These are phyloP conservation scores for Agrotis puta DNA, from an alignment of 2,888 invertebrate genomes.

Conservation along the genomic window DNA sequence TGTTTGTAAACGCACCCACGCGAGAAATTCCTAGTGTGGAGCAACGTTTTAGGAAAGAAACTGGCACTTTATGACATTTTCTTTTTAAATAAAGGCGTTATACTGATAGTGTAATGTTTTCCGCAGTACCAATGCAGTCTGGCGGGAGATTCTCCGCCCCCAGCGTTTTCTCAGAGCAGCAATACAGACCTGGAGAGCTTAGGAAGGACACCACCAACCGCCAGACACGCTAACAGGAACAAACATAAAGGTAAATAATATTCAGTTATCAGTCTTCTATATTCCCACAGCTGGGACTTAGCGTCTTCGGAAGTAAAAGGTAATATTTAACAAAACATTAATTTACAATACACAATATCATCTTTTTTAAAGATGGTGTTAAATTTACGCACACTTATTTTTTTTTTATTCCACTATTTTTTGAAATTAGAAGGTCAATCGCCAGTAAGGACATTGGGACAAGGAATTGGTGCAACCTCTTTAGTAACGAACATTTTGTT, in stretches of 20 bases:
- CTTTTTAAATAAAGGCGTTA: background rate
- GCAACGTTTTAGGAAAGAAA: too few species aligned
- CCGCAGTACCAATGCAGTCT: constrained; percentile 73
- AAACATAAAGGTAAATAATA: constrained; percentile 81
- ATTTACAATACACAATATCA: background rate
- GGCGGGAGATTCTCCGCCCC: constrained; percentile 74
- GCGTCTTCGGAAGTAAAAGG: background rate
- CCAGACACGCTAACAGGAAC: constrained; percentile 77
- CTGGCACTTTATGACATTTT: too few species aligned
- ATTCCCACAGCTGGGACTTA: background rate
- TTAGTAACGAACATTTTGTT: background rate
- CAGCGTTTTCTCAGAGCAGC: constrained; percentile 80
- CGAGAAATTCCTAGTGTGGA: too few species aligned
- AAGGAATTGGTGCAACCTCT: background rate
- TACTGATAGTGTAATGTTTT: background rate
- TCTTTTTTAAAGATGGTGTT: background rate
- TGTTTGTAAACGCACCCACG: too few species aligned
- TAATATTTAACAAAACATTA: background rate
- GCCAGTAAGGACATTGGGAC: background rate
- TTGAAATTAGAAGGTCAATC: too few species aligned
- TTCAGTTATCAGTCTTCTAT: background rate
- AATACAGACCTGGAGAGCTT: constrained; percentile 86
- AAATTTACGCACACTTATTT: background rate
- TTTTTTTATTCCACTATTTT: background rate
- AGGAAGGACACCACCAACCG: constrained; percentile 84